Percentiles rank a stretch among this genome's conserved stretches.
Conservation (phyloP, 2,888 invertebrate species). For the Drosophila pegasa region DNA sequence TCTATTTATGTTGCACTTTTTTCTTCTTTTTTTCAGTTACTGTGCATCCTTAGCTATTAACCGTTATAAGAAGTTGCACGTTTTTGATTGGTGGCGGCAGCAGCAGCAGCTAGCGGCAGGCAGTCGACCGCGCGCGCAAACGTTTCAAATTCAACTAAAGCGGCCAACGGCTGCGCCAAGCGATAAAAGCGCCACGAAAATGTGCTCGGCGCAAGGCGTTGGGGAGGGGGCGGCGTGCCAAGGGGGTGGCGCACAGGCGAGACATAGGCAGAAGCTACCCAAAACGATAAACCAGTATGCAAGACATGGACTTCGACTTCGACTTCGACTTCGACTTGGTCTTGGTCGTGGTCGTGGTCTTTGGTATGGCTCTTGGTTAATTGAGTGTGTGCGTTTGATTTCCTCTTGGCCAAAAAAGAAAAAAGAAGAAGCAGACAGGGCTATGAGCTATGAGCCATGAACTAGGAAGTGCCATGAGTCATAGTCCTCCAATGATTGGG, state of each 20-base stretch:
- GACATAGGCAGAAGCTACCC: slow-evolving; percentile 71
- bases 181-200: slow-evolving; percentile 64
- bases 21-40: background rate
- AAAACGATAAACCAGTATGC: slow-evolving; percentile 70
- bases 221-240: background rate
- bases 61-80: slow-evolving; percentile 37
- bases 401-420: slow-evolving; percentile 53
- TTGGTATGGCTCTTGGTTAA: background rate
- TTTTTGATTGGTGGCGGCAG: slow-evolving; percentile 7
- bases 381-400: slow-evolving; percentile 51
- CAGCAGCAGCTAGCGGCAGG: slow-evolving; percentile 19
- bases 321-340: slow-evolving; percentile 5
- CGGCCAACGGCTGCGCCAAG: slow-evolving; percentile 55
- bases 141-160: slow-evolving; percentile 82
- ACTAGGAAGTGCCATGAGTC: slow-evolving; percentile 54
- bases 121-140: slow-evolving; percentile 77
- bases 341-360: background rate
- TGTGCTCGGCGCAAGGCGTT: slow-evolving; percentile 28
- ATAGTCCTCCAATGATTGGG: slow-evolving; percentile 56
- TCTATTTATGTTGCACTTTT: slow-evolving; percentile 21
- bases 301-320: slow-evolving; percentile 41
- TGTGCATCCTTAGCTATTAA: slow-evolving; percentile 28
- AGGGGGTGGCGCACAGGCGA: slow-evolving; percentile 26
- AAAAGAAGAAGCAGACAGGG: slow-evolving; percentile 1
- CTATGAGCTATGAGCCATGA: slow-evolving; percentile 1